Evolutionary conservation across 2,888 invertebrate genomes (phyloP).

Genomic region (Watsonalla binaria): DNA sequence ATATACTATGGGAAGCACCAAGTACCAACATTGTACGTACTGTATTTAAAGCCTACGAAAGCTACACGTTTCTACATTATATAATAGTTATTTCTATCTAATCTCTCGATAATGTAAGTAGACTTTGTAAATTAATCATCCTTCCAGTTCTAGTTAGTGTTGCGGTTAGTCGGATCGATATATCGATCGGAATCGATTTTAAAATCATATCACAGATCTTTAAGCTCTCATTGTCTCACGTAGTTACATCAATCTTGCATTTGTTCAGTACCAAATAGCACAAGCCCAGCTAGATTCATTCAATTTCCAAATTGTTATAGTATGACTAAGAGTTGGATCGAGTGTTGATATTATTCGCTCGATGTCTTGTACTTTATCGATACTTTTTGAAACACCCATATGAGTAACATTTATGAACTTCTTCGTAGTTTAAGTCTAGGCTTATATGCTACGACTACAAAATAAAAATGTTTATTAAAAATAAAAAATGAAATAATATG

Average conservation of each 20-base stretch:
- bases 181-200: conserved; percentile 4
- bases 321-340: conserved; percentile 38
- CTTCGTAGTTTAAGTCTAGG: conserved; percentile 71
- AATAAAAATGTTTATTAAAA: conserved; percentile 67
- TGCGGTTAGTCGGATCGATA: conserved; percentile 12
- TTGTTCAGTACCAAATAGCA: conserved; percentile 74
- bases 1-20: conserved; percentile 57
- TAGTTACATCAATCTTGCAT: conserved; percentile 71
- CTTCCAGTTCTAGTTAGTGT: conserved; percentile 43
- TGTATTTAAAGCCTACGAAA: conserved; percentile 38
- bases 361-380: conserved; percentile 32
- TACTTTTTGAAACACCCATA: conserved; percentile 20
- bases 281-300: conserved; percentile 62
- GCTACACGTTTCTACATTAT: conserved; percentile 48
- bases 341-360: conserved; percentile 25
- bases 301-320: conserved; percentile 50
- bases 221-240: conserved; percentile 27
- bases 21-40: conserved; percentile 47
- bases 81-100: conserved; percentile 70
- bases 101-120: conserved; percentile 65
- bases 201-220: conserved; percentile 5
- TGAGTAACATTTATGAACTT: conserved; percentile 59
- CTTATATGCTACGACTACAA: conserved; percentile 64
- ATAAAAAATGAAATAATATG: conserved; percentile 57
- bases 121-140: conserved; percentile 68